Evolutionary conservation across 1,140 invertebrate genomes (phyloP), one percentile per base, ranked within the genome.

Genomic region (Camponotus vicinus): DNA sequence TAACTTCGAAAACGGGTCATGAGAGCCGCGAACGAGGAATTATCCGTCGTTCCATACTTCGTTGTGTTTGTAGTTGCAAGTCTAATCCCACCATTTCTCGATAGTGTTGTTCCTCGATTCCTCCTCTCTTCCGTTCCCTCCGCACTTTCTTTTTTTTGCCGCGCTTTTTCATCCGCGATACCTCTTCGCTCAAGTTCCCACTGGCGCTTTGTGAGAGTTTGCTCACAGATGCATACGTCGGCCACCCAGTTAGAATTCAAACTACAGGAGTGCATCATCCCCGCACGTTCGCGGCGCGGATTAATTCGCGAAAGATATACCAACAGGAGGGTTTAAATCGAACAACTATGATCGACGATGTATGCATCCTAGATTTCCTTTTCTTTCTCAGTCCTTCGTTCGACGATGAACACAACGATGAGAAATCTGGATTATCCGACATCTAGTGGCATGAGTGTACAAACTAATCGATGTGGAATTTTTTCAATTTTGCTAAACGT

Each of bases 1-100:
- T 79, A 89, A 85, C 88, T 88, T 88, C n/a, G 75, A 69, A 89
- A 89, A 59, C 75, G 87, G 88, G 88, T 86, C 87, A 75, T 27
- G 52, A 77, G 49, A 85, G 67, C 75, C 88, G 88, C 75, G 85
- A 86, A 89, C 88, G 75, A 89, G 79, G 88, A 88, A 89, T 89
- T 89, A 89, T 87, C 84, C 71, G 63, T 63, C 69, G 79, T 80
- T 86, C 85, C 70, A 89, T 86, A 86, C 69, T 71, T 71, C 61
- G 27, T 37, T 9, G 70, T 89, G 64, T 82, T 85, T 85, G 70
- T 85, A 64, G 70, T 75, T 85, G 83, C 83, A 59, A 73, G 45
- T 45, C 69, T 76, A 89, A 89, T 75, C 78, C 61, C 57, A 15
- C 45, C 57, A 45, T 71, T 67, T 71, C 66, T 67, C 61, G 42